Evolutionary conservation across 2,888 invertebrate species (phyloP).

Genomic region (Mimachlamys varia): DNA sequence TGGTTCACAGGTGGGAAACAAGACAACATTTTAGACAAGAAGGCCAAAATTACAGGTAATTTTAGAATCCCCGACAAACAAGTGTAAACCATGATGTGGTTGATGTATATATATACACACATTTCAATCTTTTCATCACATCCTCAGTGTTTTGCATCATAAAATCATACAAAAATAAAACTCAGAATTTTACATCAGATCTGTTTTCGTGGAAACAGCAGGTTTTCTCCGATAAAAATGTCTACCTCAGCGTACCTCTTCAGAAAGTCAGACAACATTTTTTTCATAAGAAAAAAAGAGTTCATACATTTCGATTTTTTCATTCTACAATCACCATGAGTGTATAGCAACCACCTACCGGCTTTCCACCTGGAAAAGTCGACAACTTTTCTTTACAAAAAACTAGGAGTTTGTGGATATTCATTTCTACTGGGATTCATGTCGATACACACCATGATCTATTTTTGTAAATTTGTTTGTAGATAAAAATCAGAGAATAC

Average conservation of each 20-base stretch:
- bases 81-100: too few species aligned
- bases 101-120: too few species aligned
- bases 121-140: not conserved
- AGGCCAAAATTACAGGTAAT: not conserved
- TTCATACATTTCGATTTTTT: not conserved
- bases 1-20: not conserved
- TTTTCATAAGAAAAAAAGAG: not conserved
- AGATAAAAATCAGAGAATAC: too few species aligned
- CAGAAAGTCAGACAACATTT: not conserved
- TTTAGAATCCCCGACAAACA: not conserved
- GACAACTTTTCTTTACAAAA: not conserved
- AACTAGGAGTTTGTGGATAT: not conserved
- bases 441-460: not conserved
- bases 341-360: not conserved
- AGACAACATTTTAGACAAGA: too few species aligned
- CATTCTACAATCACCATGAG: not conserved
- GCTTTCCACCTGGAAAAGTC: not conserved
- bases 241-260: not conserved
- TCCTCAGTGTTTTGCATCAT: not conserved
- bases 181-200: not conserved
- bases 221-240: not conserved
- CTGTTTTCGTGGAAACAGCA: conserved; percentile 25
- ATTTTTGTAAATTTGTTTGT: too few species aligned
- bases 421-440: not conserved
- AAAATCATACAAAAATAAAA: not conserved